phyloP scores from a whole-genome alignment of 2,113 vertebrate species.

The Bubo blakistoni region DNA sequence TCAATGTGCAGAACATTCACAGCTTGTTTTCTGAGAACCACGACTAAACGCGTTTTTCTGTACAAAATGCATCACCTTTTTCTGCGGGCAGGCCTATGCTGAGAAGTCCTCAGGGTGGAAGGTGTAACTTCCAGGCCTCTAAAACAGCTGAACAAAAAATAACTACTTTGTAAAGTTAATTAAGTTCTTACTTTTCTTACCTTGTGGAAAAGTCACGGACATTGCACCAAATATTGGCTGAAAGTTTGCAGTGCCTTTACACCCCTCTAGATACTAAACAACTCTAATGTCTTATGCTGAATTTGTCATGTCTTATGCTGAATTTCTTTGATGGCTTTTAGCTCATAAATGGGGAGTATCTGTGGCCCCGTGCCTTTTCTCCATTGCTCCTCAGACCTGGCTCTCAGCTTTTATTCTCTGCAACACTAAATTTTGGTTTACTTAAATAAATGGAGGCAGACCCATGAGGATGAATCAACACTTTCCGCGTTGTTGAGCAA shows the following conservation, averaged over 20 bases:
- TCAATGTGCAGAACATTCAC: neutral
- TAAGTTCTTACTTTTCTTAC: neutral
- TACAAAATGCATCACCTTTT: neutral
- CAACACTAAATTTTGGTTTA: neutral
- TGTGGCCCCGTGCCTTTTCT: neutral
- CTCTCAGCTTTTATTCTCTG: neutral
- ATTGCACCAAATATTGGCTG: neutral
- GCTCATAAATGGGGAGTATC: neutral
- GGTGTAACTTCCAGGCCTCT: neutral
- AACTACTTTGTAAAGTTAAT: neutral
- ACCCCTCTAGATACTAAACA: neutral
- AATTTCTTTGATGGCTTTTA: neutral
- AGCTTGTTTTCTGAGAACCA: neutral
- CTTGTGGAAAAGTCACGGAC: neutral
- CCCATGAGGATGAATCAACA: neutral
- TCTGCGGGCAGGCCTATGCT: rapidly evolving
- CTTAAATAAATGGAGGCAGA: neutral
- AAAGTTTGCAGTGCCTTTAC: neutral
- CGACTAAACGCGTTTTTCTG: neutral
- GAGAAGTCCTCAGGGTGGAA: neutral
- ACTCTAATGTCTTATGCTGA: neutral
- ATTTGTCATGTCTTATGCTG: neutral
- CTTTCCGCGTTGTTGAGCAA: neutral
- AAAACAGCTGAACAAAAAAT: neutral
- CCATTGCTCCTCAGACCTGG: neutral